Evolutionary conservation across 2,113 vertebrate species (phyloP).

Genomic region (Menura novaehollandiae): DNA sequence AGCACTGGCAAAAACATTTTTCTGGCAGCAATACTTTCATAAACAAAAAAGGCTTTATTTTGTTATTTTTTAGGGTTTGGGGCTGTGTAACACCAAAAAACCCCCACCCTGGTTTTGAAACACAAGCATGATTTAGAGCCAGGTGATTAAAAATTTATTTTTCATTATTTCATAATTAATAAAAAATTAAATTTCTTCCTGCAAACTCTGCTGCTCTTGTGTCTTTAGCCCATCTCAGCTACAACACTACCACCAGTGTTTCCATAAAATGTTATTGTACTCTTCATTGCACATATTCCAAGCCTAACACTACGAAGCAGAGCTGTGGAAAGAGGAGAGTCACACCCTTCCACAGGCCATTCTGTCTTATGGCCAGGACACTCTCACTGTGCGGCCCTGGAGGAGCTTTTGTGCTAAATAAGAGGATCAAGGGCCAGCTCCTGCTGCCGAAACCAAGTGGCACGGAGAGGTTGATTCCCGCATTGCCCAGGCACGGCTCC

Average conservation of each 20-base stretch:
- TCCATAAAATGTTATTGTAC: not conserved
- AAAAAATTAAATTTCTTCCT: not conserved
- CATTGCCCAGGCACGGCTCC: not conserved
- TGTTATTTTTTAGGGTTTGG: not conserved
- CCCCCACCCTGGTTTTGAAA: not conserved
- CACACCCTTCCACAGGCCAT: not conserved
- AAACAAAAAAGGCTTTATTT: not conserved
- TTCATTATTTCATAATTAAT: not conserved
- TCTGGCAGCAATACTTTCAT: not conserved
- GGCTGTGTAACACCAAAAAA: not conserved
- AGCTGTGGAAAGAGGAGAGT: not conserved
- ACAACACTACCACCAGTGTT: not conserved
- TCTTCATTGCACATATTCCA: not conserved
- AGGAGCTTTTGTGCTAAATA: not conserved
- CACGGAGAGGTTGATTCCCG: fast-evolving
- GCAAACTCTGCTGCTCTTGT: not conserved
- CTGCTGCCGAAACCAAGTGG: not conserved
- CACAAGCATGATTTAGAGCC: not conserved
- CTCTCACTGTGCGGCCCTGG: not conserved
- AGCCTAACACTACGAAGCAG: not conserved
- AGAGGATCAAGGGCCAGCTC: not conserved
- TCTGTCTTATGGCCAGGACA: fast-evolving
- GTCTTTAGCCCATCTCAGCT: not conserved
- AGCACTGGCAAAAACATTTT: not conserved
- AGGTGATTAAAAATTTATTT: not conserved